phyloP scores from a whole-genome alignment of 2,797 vertebrate species.

The Coregonus ussuriensis region DNA sequence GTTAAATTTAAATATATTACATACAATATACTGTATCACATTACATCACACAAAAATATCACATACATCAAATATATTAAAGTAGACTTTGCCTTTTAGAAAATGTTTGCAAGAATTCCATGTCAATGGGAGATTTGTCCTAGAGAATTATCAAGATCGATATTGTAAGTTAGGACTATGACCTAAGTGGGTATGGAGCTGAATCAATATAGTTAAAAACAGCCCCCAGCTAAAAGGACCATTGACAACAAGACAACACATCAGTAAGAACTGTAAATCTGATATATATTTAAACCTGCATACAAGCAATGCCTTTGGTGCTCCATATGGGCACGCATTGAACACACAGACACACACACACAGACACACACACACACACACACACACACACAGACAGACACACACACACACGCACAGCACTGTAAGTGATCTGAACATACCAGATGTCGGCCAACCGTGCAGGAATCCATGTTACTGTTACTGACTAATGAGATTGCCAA shows the following conservation, averaged over 20 bases:
- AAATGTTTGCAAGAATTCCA: background rate
- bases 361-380: background rate
- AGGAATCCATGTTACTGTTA: constrained; percentile 55
- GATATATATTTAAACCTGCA: background rate
- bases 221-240: background rate
- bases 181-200: background rate
- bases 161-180: background rate
- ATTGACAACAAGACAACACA: constrained; percentile 20
- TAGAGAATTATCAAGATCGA: background rate
- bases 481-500: constrained; percentile 56
- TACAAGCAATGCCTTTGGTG: too few species aligned
- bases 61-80: too few species aligned
- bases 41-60: too few species aligned
- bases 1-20: background rate
- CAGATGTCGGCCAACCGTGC: constrained; percentile 56
- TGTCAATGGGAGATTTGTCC: background rate
- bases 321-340: too few species aligned
- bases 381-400: background rate
- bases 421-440: constrained; percentile 45
- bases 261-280: constrained; percentile 35
- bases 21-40: too few species aligned
- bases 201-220: background rate
- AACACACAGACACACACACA: background rate
- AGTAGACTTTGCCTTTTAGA: too few species aligned
- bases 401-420: constrained; percentile 12